Evolutionary conservation across 30 jellyfish, hydroid and myxozoan species (phyloP), one percentile per base, ranked within the genome.

Genomic region (Hydractinia echinata): DNA sequence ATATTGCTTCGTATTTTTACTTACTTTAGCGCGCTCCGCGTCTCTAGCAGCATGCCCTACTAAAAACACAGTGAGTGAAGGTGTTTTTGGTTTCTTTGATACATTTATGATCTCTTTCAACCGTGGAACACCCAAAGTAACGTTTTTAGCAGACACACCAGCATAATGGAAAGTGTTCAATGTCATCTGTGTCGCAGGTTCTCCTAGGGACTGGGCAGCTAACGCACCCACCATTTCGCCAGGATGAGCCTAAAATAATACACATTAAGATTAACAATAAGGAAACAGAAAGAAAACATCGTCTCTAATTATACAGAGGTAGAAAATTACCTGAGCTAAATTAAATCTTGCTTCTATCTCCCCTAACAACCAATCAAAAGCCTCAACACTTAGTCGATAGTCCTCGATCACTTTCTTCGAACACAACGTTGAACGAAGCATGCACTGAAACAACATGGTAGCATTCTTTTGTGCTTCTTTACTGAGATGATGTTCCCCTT

Each of bases 211-310:
- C 84, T 94, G 99, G 53, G 99, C 99, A 1, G 99, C 99, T 0
- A 94, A 89, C 15, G 99, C 97, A 54, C 99, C 99, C 71, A 95
- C 97, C 99, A 94, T 94, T 81, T 94, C 99, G 44, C 99, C 99
- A 20, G 99, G 99, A 18, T 94, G 96, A 76, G 85, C 95, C 97
- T 88, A 67, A 61, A 58, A 58, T 58, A 58, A 58, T 58, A 13
- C 15, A 58, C 69, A 11, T 11, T 16, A 11, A 58, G 69, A 11
- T 58, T 58, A 16, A 16, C 19, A 16, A 0, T 11, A 11, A 58
- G 69, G 19, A 58, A 58, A 11, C 74, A 7, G 16, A 13, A 13
- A 64, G 8, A 64, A 58, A 3, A 11, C 69, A 58, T 58, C 2
- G 15, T 16, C 15, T 58, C 19, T 11, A 58, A 3, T 58, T 58